Conservation (phyloP, 2,797 vertebrate genomes). For the Pempheris klunzingeri region DNA sequence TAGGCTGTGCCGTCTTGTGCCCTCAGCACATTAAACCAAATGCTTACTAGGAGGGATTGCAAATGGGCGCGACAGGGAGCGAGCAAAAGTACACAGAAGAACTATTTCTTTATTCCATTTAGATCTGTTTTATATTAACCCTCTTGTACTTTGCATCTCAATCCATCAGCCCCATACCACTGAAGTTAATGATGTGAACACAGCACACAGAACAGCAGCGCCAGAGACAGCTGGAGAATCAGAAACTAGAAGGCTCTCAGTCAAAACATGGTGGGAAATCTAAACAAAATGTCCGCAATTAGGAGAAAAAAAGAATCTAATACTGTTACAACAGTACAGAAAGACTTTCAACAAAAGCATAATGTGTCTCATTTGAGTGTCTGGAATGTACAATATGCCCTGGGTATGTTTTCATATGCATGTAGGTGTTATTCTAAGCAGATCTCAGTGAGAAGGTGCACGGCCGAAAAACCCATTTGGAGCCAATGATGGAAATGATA, state of each 20-base stretch:
- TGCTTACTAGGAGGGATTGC: conserved; percentile 2
- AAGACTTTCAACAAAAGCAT: conserved; percentile 63
- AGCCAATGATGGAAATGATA: conserved; percentile 60
- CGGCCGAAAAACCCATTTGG: conserved; percentile 55
- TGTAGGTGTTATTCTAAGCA: conserved; percentile 67
- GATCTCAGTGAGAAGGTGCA: conserved; percentile 61
- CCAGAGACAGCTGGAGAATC: conserved; percentile 48
- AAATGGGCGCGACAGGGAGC: conserved; percentile 35
- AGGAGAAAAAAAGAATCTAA: conserved; percentile 28
- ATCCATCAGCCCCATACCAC: conserved; percentile 50
- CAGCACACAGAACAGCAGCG: conserved; percentile 12
- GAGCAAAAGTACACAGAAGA: conserved; percentile 29
- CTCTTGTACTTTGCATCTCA: conserved; percentile 30
- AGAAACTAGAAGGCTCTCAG: conserved; percentile 29
- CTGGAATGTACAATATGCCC: conserved; percentile 65
- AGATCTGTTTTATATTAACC: conserved; percentile 39
- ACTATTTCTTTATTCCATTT: conserved; percentile 35
- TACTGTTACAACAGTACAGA: conserved; percentile 46
- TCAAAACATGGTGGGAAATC: conserved; percentile 60
- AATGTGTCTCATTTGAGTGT: conserved; percentile 66
- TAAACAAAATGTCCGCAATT: conserved; percentile 68
- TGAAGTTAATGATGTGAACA: conserved; percentile 59
- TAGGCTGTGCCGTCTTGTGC: conserved; percentile 10
- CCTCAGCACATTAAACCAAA: conserved; percentile 36
- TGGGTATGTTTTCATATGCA: conserved; percentile 70